These are phyloP conservation scores for Leucophora obtusa DNA, from an alignment of 2,888 invertebrate genomes.

Conservation along the genomic window DNA sequence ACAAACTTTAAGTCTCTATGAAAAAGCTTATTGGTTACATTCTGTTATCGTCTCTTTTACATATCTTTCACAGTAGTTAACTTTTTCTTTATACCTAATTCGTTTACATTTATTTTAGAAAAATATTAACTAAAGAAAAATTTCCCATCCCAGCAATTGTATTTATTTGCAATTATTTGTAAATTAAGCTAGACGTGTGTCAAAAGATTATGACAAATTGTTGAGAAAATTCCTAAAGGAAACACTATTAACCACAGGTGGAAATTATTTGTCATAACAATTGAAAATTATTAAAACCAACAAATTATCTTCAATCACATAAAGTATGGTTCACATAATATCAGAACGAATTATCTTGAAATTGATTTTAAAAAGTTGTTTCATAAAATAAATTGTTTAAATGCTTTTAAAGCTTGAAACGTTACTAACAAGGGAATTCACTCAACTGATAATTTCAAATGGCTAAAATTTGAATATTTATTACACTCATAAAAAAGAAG, in stretches of 20 bases:
- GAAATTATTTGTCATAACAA: constrained; percentile 5
- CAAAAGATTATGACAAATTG: constrained; percentile 41
- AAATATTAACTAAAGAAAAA: background rate
- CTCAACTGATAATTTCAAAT: too few relatives aligned
- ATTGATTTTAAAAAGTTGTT: too few relatives aligned
- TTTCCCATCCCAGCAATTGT: background rate
- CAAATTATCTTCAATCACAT: background rate
- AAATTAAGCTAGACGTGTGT: constrained; percentile 37
- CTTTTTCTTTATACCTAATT: background rate
- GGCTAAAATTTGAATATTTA: too few relatives aligned
- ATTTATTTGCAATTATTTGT: constrained; percentile 17
- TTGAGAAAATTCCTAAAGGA: constrained; percentile 25
- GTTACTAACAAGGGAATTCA: too few relatives aligned
- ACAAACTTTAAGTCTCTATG: too few relatives aligned
- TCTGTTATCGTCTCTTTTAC: too few relatives aligned
- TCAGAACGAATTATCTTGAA: too few relatives aligned
- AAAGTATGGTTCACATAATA: too few relatives aligned
- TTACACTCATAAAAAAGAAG: too few relatives aligned
- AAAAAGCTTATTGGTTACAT: too few relatives aligned
- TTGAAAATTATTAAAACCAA: background rate
- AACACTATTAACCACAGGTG: background rate
- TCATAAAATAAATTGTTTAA: too few relatives aligned
- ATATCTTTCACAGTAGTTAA: background rate
- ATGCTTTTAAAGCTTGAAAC: too few relatives aligned
- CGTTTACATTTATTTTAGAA: background rate